Evolutionary conservation across 2,113 vertebrate species (phyloP).

Genomic region (Chinchilla lanigera): DNA sequence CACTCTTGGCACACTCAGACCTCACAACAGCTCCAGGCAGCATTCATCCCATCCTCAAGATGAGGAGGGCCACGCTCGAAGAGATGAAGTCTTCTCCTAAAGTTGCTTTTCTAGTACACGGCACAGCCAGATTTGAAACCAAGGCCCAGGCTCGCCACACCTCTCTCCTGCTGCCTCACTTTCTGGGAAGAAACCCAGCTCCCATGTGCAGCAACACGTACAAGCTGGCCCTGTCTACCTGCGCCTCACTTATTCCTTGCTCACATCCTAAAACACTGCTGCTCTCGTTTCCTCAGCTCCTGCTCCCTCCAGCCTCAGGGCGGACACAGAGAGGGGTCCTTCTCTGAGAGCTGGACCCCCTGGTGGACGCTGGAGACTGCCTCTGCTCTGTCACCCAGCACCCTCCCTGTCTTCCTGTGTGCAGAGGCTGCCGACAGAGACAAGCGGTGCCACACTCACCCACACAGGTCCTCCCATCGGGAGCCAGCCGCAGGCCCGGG

Average conservation of each 20-base stretch:
- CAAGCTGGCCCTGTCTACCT: neutral
- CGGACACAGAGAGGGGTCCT: neutral
- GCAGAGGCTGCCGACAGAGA: neutral
- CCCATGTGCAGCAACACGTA: neutral
- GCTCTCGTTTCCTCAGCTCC: neutral
- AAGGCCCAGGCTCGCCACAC: neutral
- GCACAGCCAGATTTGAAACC: neutral
- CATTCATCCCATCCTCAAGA: neutral
- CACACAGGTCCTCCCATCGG: constrained; percentile 95
- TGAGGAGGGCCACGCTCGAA: neutral
- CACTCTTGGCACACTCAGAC: neutral
- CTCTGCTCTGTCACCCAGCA: neutral
- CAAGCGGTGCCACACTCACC: constrained; percentile 87
- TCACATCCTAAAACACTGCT: neutral
- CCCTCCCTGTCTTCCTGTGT: neutral
- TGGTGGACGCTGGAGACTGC: neutral
- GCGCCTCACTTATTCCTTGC: neutral
- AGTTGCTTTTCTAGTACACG: neutral
- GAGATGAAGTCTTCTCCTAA: neutral
- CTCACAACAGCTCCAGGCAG: neutral
- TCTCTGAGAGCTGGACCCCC: neutral
- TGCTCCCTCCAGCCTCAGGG: neutral
- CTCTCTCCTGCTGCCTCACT: neutral
- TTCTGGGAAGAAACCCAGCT: neutral
- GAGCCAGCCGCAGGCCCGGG: constrained; percentile 95